A percentile compares a stretch with the other conserved stretches of the same genome.
These are phyloP conservation scores for Conus canariensis DNA, from an alignment of 2,888 invertebrate genomes.

Conservation along the genomic window DNA sequence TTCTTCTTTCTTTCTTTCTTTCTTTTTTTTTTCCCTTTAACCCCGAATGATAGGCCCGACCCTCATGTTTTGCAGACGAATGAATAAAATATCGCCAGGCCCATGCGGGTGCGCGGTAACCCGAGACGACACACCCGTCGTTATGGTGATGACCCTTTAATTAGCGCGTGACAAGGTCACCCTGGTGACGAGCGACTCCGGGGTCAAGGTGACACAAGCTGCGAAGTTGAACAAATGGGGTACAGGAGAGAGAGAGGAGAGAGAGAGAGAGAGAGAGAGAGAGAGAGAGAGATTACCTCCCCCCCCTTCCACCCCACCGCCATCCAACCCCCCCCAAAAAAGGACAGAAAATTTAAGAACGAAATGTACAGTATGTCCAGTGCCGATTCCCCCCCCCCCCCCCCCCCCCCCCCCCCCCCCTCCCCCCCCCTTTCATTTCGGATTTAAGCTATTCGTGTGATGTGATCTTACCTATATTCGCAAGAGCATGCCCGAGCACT, in stretches of 20 bases:
- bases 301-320: too few relatives aligned
- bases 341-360: too few relatives aligned
- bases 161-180: constrained; percentile 18
- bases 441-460: too few relatives aligned
- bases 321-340: too few relatives aligned
- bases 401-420: too few relatives aligned
- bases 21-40: too few relatives aligned
- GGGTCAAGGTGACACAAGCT: not conserved
- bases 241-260: not conserved
- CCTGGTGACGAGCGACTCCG: not conserved
- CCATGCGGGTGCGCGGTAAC: not conserved
- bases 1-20: too few relatives aligned
- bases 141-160: constrained; percentile 10
- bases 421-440: too few relatives aligned
- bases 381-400: too few relatives aligned
- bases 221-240: not conserved
- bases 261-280: not conserved
- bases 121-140: constrained; percentile 3
- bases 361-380: too few relatives aligned
- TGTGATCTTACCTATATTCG: too few relatives aligned
- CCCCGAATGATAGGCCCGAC: not conserved
- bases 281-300: not conserved
- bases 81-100: not conserved
- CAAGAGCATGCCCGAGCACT: too few relatives aligned
- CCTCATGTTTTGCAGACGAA: not conserved